A percentile compares a stretch with the other conserved stretches of the same genome.
phyloP scores from a whole-genome alignment of 53 echinoderm and acorn worm genomes.

The Astropecten irregularis region DNA sequence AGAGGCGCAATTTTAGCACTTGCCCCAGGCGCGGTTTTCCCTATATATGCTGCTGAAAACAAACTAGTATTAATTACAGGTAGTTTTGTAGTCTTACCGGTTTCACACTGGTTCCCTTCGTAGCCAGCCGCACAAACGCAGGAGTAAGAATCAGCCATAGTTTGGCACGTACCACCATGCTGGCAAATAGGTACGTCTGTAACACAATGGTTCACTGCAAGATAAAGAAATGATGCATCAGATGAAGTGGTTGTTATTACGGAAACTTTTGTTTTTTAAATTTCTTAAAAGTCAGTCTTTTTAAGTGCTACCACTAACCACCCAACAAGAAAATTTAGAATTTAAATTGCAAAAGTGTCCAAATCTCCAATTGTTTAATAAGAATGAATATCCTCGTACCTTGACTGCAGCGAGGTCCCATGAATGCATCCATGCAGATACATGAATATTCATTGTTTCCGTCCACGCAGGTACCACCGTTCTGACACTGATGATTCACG shows the following conservation, averaged over 20 bases:
- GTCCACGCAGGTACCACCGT: conserved; percentile 30
- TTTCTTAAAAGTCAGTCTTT: too few species aligned
- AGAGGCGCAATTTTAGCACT: too few species aligned
- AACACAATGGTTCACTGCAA: conserved; percentile 4
- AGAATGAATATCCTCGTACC: too few species aligned
- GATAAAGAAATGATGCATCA: background rate
- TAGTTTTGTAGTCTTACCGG: background rate
- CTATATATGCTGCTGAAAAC: too few species aligned
- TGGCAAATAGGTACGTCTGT: background rate
- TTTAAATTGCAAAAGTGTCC: too few species aligned
- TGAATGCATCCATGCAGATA: background rate
- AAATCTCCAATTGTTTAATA: too few species aligned
- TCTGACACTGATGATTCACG: conserved; percentile 13
- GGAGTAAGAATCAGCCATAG: background rate
- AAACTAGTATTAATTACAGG: too few species aligned
- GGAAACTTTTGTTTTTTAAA: too few species aligned
- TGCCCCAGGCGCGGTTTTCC: too few species aligned
- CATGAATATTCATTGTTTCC: conserved; percentile 17
- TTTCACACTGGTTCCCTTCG: conserved; percentile 9
- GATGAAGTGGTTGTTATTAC: too few species aligned
- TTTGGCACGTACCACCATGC: background rate
- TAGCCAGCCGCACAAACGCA: conserved; percentile 14
- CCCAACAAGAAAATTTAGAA: too few species aligned
- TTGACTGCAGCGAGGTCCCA: conserved; percentile 8
- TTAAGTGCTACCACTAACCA: too few species aligned